These are phyloP conservation scores for Brachionus koreanus DNA, from an alignment of 1,140 invertebrate species.

Conservation along the genomic window DNA sequence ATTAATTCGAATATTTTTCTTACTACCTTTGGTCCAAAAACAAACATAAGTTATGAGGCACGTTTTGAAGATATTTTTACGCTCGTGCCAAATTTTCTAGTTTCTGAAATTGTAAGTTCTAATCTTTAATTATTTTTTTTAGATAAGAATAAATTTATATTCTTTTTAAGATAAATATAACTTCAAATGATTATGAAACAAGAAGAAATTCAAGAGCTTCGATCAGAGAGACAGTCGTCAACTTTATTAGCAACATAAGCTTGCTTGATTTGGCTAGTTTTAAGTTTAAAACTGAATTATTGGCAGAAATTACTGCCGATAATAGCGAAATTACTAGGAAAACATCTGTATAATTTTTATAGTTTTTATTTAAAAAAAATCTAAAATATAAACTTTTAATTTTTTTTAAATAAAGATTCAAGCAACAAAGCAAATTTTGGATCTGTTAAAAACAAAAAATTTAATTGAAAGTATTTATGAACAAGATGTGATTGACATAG, in stretches of 20 bases:
- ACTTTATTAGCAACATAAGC: background rate
- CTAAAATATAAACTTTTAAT: no score
- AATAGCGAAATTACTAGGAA: conserved; percentile 24
- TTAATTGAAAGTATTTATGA: background rate
- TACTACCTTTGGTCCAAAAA: conserved; percentile 30
- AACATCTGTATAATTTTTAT: background rate
- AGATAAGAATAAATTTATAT: background rate
- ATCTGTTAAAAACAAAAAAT: background rate
- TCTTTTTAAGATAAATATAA: background rate
- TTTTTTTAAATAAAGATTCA: background rate
- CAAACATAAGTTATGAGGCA: background rate
- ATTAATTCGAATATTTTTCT: conserved; percentile 1
- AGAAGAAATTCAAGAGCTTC: conserved; percentile 1
- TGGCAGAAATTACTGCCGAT: background rate
- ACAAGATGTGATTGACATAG: background rate
- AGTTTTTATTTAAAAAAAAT: background rate
- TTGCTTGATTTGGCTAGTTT: conserved; percentile 28
- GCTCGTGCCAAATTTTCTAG: background rate
- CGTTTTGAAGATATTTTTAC: background rate
- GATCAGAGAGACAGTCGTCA: background rate
- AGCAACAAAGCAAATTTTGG: background rate
- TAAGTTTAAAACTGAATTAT: background rate
- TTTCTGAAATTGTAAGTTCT: background rate
- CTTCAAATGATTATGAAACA: background rate
- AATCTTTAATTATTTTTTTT: background rate